A percentile compares a stretch with the other conserved stretches of the same genome.
These are phyloP conservation scores for Tiliacea aurago DNA, from an alignment of 2,888 invertebrate species.

Conservation along the genomic window DNA sequence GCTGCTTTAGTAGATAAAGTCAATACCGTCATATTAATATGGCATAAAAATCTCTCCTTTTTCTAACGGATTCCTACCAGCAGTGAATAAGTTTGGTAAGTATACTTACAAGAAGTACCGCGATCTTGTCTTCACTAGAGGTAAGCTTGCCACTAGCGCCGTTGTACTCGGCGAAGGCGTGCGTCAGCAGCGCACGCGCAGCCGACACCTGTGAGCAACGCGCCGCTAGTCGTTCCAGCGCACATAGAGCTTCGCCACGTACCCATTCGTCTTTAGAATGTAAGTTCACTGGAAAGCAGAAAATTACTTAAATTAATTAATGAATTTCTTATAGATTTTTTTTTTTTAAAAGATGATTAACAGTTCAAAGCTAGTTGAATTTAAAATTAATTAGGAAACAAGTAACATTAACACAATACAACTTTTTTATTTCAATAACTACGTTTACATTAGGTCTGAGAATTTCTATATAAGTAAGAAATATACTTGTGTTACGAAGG, in stretches of 20 bases:
- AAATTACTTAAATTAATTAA: neutral
- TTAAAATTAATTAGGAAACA: neutral
- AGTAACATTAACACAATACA: too few relatives aligned
- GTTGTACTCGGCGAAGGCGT: conserved; percentile 95
- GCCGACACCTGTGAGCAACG: conserved; percentile 93
- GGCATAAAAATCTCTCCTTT: too few relatives aligned
- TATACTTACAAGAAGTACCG: conserved; percentile 93
- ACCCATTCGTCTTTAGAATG: conserved; percentile 96
- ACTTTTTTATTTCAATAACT: too few relatives aligned
- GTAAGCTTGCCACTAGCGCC: conserved; percentile 98
- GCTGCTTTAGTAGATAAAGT: too few relatives aligned
- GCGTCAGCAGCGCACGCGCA: conserved; percentile 92
- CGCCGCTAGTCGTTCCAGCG: conserved; percentile 92
- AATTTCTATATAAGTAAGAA: too few relatives aligned
- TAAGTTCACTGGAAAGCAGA: conserved; percentile 92
- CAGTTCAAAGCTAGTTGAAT: neutral
- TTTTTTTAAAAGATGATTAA: neutral
- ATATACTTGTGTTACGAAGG: too few relatives aligned
- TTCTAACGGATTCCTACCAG: too few relatives aligned
- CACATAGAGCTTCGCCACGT: conserved; percentile 93
- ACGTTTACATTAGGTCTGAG: too few relatives aligned
- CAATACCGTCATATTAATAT: too few relatives aligned
- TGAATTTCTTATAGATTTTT: neutral
- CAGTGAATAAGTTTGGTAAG: neutral
- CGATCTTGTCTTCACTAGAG: conserved; percentile 96